Percentiles rank a stretch among this genome's conserved stretches.
Evolutionary conservation across 2,888 invertebrate species (phyloP).

Genomic region (Caenorhabditis sp.): DNA sequence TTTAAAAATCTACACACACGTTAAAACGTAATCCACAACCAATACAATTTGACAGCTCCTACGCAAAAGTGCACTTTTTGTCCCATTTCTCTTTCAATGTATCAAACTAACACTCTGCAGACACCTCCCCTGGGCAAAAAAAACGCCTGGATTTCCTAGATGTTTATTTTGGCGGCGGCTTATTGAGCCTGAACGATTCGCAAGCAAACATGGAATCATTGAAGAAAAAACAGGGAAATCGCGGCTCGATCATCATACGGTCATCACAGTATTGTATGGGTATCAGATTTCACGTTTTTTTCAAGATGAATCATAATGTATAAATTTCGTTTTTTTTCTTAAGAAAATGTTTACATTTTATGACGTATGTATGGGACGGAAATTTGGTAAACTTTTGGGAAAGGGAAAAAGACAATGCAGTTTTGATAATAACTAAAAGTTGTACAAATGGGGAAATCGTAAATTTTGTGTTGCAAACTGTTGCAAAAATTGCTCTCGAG

Average conservation of each 20-base stretch:
- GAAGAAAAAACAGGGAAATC: constrained; percentile 42
- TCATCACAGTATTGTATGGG: constrained; percentile 44
- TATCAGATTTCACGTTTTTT: constrained; percentile 47
- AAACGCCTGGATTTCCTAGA: constrained; percentile 37
- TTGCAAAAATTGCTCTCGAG: constrained; percentile 22
- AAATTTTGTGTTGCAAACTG: constrained; percentile 1
- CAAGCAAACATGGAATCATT: constrained; percentile 37
- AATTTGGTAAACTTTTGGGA: not conserved
- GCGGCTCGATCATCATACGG: constrained; percentile 45
- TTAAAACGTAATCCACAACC: not conserved
- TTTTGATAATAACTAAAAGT: not conserved
- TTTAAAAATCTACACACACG: constrained; percentile 8
- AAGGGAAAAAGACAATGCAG: not conserved
- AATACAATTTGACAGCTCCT: constrained; percentile 43
- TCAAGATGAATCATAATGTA: constrained; percentile 29
- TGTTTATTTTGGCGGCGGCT: constrained; percentile 57
- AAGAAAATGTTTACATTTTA: constrained; percentile 47
- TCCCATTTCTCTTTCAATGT: constrained; percentile 5
- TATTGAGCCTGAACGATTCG: constrained; percentile 52
- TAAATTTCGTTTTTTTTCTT: constrained; percentile 13
- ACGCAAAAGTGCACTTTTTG: constrained; percentile 50
- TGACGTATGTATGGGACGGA: constrained; percentile 26
- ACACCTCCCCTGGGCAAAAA: constrained; percentile 15
- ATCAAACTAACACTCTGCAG: constrained; percentile 47
- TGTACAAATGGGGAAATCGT: not conserved